A percentile compares a stretch with the other conserved stretches of the same genome.
phyloP scores from a whole-genome alignment of 2,888 invertebrate species.

The Stomorhina lunata region DNA sequence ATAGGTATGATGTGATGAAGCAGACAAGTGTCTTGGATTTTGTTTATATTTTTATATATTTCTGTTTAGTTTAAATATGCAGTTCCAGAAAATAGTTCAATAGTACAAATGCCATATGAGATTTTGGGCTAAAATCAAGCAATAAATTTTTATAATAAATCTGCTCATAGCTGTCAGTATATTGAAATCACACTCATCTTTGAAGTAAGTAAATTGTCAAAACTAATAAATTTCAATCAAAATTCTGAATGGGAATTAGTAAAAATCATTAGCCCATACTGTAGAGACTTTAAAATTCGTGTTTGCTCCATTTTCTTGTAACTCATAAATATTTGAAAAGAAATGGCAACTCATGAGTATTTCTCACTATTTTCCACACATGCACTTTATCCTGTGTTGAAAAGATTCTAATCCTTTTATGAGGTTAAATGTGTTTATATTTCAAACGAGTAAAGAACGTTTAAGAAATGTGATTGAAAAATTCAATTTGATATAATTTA shows the following conservation, averaged over 20 bases:
- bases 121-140: too few species aligned
- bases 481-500: slow-evolving; percentile 6
- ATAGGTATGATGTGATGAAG: neutral
- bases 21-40: neutral
- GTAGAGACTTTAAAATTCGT: neutral
- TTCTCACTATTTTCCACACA: neutral
- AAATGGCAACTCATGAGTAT: neutral
- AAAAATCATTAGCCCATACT: neutral
- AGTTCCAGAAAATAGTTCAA: slow-evolving; percentile 11
- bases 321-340: neutral
- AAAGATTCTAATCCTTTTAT: neutral
- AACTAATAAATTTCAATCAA: neutral
- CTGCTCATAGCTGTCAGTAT: too few species aligned
- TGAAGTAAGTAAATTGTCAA: too few species aligned
- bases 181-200: too few species aligned
- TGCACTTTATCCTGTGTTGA: neutral
- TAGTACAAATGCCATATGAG: neutral
- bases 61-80: neutral
- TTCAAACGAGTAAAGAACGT: neutral
- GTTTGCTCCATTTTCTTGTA: neutral
- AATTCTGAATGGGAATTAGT: neutral
- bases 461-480: slow-evolving; percentile 3
- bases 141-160: too few species aligned
- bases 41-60: neutral
- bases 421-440: neutral